These are phyloP conservation scores for Ivindomyrus marchei DNA, from an alignment of 2,113 vertebrate genomes.

Conservation along the genomic window DNA sequence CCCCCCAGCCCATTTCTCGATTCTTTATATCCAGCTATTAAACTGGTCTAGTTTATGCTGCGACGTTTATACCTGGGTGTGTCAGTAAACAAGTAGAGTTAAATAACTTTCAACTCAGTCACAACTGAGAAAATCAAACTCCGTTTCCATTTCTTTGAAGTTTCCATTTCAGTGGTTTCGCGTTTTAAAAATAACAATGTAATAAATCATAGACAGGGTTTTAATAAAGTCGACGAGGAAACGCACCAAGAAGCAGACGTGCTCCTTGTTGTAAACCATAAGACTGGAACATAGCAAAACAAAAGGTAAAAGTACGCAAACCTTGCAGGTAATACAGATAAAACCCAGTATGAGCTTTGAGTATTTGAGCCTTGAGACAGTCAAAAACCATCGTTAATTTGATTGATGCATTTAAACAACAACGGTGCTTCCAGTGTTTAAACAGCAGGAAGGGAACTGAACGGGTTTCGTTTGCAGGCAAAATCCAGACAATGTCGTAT, in stretches of 20 bases:
- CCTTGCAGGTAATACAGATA: background rate
- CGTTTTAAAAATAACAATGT: background rate
- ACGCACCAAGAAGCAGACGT: background rate
- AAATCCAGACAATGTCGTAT: background rate
- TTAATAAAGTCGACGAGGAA: background rate
- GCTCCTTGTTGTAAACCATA: background rate
- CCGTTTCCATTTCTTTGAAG: background rate
- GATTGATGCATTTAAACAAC: background rate
- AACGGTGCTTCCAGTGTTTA: background rate
- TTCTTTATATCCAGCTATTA: background rate
- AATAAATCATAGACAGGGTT: background rate
- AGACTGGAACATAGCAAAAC: background rate
- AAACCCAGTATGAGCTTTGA: background rate
- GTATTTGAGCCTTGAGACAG: background rate
- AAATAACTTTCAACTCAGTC: background rate
- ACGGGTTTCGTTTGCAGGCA: background rate
- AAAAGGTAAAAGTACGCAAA: background rate
- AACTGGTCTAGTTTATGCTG: background rate
- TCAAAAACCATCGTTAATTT: background rate
- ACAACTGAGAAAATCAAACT: background rate
- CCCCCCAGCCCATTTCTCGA: background rate
- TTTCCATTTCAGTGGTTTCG: background rate
- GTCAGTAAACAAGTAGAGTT: background rate
- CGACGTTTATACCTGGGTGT: background rate
- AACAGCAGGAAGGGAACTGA: background rate